Evolutionary conservation across 2,113 vertebrate genomes (phyloP).

Genomic region (Brevimyrus niger): DNA sequence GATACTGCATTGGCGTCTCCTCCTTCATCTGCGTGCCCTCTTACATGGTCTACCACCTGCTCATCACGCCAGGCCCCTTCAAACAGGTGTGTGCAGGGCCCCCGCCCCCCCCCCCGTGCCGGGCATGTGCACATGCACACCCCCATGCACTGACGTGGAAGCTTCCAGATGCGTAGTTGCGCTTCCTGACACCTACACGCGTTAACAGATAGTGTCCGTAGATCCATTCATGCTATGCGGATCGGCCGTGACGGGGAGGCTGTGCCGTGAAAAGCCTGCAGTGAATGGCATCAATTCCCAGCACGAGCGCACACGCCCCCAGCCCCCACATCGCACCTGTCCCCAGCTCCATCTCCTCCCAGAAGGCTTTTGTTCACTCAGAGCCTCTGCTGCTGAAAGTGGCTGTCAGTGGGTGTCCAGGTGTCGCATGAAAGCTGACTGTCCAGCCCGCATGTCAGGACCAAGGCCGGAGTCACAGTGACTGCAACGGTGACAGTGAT

Average conservation of each 20-base stretch:
- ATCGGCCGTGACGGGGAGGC: neutral
- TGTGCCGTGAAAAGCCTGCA: neutral
- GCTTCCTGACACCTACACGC: neutral
- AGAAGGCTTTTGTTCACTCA: neutral
- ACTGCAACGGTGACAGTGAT: neutral
- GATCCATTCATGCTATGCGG: neutral
- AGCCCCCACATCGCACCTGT: neutral
- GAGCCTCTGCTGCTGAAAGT: neutral
- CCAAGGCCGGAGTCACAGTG: neutral
- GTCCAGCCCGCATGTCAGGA: neutral
- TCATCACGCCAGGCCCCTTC: constrained; percentile 78
- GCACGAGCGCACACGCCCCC: neutral
- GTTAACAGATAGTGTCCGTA: neutral
- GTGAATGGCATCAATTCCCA: neutral
- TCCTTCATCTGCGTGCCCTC: constrained; percentile 87
- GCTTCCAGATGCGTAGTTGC: neutral
- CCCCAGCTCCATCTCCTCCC: neutral
- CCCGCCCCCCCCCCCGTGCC: neutral
- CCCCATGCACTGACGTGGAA: neutral
- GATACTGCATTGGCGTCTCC: constrained; percentile 89
- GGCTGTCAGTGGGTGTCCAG: neutral
- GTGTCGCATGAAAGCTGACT: neutral
- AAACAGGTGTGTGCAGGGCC: constrained; percentile 72
- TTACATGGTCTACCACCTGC: constrained; percentile 80
- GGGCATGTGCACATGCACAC: no score